These are phyloP conservation scores for Sminthurides aquaticus DNA, from an alignment of 2,888 invertebrate species.

Conservation along the genomic window DNA sequence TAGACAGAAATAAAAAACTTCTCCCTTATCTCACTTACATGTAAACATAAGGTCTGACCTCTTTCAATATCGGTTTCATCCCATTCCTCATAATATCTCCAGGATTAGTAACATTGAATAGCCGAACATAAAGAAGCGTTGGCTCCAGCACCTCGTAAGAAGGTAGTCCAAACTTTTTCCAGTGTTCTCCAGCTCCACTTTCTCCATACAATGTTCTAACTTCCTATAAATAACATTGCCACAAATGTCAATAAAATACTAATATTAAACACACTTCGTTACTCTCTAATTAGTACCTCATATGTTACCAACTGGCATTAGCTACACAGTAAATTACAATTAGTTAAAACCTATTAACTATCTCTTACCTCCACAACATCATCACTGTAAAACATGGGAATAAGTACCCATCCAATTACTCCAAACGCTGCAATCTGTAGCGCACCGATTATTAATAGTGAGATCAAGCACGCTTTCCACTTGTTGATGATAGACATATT, in stretches of 20 bases:
- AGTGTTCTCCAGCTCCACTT: constrained; percentile 11
- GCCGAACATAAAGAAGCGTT: constrained; percentile 5
- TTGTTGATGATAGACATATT: too few species aligned
- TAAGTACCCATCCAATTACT: constrained; percentile 1
- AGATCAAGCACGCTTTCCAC: neutral
- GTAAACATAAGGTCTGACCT: constrained; percentile 23
- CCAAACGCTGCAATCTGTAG: constrained; percentile 1
- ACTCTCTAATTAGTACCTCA: too few species aligned
- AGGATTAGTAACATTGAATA: constrained; percentile 21
- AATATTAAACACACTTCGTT: neutral
- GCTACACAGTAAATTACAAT: too few species aligned
- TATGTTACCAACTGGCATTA: too few species aligned
- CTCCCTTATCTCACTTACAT: constrained; percentile 12
- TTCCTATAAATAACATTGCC: neutral
- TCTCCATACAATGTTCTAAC: constrained; percentile 14
- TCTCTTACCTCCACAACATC: constrained; percentile 17
- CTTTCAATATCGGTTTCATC: constrained; percentile 11
- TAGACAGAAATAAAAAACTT: too few species aligned
- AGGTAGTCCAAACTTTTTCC: constrained; percentile 16
- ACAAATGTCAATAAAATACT: neutral
- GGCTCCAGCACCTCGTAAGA: constrained; percentile 4
- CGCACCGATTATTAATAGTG: neutral
- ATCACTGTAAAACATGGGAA: constrained; percentile 15
- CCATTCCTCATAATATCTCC: constrained; percentile 3
- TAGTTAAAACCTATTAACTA: too few species aligned